Evolutionary conservation across 2,797 vertebrate genomes (phyloP).

Genomic region (Enteromius thamalakanensis): DNA sequence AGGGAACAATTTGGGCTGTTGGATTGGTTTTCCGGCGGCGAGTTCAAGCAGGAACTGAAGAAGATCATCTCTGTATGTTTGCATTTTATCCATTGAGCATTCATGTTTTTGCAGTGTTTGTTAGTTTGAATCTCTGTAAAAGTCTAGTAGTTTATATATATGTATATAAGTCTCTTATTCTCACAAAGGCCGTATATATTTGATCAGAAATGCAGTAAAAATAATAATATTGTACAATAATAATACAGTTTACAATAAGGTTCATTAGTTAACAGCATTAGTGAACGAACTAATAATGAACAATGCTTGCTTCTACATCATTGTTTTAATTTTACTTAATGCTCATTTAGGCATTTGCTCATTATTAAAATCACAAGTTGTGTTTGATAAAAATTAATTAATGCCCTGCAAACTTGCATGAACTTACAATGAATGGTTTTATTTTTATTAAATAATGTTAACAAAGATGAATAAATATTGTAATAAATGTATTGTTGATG

Average conservation of each 20-base stretch:
- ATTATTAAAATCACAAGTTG: too few species aligned
- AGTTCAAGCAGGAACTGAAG: conserved; percentile 1
- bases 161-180: not conserved
- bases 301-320: too few species aligned
- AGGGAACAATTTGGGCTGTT: not conserved
- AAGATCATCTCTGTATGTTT: conserved; percentile 15
- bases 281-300: too few species aligned
- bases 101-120: not conserved
- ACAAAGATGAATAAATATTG: too few species aligned
- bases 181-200: not conserved
- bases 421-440: too few species aligned
- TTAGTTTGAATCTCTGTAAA: not conserved
- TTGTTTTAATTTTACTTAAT: too few species aligned
- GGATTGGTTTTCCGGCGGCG: not conserved
- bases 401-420: too few species aligned
- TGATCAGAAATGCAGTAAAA: not conserved
- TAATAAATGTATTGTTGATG: too few species aligned
- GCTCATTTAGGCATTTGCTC: too few species aligned
- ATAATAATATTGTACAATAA: not conserved
- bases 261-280: too few species aligned
- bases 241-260: not conserved
- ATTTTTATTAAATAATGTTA: too few species aligned
- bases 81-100: not conserved
- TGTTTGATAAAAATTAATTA: too few species aligned
- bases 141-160: not conserved